Evolutionary conservation across 2,797 vertebrate genomes (phyloP).

Genomic region (Macrochelys suwanniensis): DNA sequence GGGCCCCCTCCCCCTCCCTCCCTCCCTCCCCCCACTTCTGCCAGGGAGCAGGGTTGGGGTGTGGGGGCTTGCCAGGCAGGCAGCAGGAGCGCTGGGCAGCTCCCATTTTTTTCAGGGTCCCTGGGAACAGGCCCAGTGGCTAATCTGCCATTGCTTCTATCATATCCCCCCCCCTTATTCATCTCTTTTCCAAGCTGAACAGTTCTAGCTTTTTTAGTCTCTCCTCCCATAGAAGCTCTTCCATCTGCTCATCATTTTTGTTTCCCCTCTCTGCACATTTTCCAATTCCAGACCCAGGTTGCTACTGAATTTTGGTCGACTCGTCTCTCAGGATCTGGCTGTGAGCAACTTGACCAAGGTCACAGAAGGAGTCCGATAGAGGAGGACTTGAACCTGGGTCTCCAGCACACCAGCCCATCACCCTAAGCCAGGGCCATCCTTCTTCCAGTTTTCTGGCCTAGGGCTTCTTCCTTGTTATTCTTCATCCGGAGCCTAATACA

Average conservation of each 20-base stretch:
- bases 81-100: fast-evolving
- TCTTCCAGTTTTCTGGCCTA: not conserved
- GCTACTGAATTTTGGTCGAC: not conserved
- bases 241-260: too few species aligned
- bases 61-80: too few species aligned
- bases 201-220: not conserved
- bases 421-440: not conserved
- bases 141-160: too few species aligned
- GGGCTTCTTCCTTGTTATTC: not conserved
- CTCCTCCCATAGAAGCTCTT: not conserved
- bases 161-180: too few species aligned
- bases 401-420: not conserved
- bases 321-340: not conserved
- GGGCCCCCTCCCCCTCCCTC: too few species aligned
- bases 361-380: not conserved
- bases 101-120: too few species aligned
- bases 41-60: too few species aligned
- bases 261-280: not conserved
- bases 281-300: not conserved
- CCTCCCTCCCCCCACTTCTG: too few species aligned
- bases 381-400: not conserved
- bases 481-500: not conserved
- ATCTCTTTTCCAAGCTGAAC: not conserved
- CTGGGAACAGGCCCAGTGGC: too few species aligned
- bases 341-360: not conserved